Conservation (phyloP, 2,888 invertebrate species). For the Tolmerus cingulatus region DNA sequence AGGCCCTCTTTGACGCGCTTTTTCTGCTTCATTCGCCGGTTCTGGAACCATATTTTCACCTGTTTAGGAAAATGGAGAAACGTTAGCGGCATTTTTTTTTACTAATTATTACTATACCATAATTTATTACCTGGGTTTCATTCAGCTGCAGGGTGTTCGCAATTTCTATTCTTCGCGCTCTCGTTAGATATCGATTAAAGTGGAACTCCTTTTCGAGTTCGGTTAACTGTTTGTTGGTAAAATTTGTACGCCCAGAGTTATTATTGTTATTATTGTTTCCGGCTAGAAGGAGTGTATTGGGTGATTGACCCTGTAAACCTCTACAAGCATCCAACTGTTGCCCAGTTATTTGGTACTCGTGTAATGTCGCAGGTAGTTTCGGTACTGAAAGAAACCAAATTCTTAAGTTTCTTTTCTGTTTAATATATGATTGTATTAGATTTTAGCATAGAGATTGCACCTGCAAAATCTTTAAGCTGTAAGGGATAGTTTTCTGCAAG, state of each 20-base stretch:
- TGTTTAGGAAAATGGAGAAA: conserved; percentile 49
- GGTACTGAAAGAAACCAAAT: conserved; percentile 66
- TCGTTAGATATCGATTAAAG: conserved; percentile 97
- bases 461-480: too few species aligned
- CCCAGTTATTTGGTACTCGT: conserved; percentile 64
- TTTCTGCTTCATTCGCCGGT: conserved; percentile 98
- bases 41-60: conserved; percentile 98
- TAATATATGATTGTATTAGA: background rate
- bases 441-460: too few species aligned
- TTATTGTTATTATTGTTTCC: conserved; percentile 63
- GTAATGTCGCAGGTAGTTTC: conserved; percentile 70
- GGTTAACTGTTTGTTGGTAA: conserved; percentile 98
- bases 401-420: background rate
- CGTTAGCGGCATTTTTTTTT: background rate
- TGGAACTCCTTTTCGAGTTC: conserved; percentile 99
- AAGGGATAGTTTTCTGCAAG: too few species aligned
- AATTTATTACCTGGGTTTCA: conserved; percentile 79
- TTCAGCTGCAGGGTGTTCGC: conserved; percentile 95
- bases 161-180: conserved; percentile 96
- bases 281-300: conserved; percentile 55
- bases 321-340: conserved; percentile 61
- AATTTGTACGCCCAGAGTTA: conserved; percentile 95
- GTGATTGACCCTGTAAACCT: conserved; percentile 53
- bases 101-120: background rate
- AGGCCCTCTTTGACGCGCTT: conserved; percentile 95